phyloP scores from a whole-genome alignment of 2,797 vertebrate genomes.

The Rousettus madagascariensis region DNA sequence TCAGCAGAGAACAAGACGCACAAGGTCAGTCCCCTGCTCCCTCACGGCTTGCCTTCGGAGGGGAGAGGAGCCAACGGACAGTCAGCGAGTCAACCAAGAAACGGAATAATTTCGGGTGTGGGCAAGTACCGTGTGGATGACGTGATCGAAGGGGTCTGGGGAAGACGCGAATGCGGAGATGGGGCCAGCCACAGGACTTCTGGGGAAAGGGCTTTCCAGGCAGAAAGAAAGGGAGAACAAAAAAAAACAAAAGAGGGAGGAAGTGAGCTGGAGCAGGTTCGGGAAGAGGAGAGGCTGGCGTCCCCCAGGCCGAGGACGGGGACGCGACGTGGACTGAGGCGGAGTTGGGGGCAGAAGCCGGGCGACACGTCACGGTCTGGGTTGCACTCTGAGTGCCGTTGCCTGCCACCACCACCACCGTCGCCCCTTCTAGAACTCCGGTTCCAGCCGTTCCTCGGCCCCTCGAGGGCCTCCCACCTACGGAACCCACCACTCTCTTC shows the following conservation, averaged over 20 bases:
- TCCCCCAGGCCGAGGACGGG: not conserved
- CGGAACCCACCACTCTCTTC: not conserved
- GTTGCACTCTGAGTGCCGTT: not conserved
- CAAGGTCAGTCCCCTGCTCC: not conserved
- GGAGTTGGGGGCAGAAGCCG: not conserved
- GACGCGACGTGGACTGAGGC: too few species aligned
- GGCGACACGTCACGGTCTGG: not conserved
- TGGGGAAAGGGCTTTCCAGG: not conserved
- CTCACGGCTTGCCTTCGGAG: not conserved
- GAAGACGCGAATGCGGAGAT: not conserved
- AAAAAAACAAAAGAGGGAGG: not conserved
- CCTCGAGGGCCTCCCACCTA: not conserved
- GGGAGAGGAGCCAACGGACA: not conserved
- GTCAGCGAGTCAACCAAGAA: not conserved
- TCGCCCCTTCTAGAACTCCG: not conserved
- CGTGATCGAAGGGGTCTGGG: not conserved
- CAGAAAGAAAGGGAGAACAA: not conserved
- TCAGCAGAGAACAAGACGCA: not conserved
- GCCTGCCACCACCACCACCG: not conserved
- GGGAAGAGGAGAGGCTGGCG: not conserved
- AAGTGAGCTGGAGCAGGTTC: not conserved
- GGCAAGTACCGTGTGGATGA: not conserved
- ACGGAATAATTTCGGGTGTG: not conserved
- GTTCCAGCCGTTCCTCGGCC: not conserved
- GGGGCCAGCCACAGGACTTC: not conserved